phyloP scores from a whole-genome alignment of 2,888 invertebrate genomes.

The Cheilosia impressa region DNA sequence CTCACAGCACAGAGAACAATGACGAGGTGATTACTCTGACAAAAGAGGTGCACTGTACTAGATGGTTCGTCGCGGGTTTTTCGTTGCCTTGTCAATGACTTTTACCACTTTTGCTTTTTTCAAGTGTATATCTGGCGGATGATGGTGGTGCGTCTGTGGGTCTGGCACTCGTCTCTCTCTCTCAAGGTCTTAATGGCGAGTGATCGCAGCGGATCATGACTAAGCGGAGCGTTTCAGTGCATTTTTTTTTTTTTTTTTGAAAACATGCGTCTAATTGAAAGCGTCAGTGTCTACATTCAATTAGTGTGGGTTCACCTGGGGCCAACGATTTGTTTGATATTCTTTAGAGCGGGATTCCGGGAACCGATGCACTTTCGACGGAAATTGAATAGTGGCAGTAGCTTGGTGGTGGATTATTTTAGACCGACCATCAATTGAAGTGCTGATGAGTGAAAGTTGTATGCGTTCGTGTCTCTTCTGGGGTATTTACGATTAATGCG shows the following conservation, averaged over 20 bases:
- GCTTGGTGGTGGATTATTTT: slow-evolving; percentile 3
- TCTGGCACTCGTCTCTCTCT: not conserved
- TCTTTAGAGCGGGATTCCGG: slow-evolving; percentile 17
- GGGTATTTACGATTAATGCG: slow-evolving; percentile 20
- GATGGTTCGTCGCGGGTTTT: slow-evolving; percentile 2
- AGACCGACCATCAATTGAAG: slow-evolving; percentile 8
- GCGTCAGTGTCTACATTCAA: slow-evolving; percentile 37
- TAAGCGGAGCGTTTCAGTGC: not conserved
- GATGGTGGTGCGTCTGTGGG: slow-evolving; percentile 9
- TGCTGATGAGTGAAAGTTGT: slow-evolving; percentile 47
- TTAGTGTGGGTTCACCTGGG: slow-evolving; percentile 41
- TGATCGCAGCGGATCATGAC: slow-evolving; percentile 13
- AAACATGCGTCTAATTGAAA: slow-evolving; percentile 44
- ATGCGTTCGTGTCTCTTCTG: slow-evolving; percentile 1
- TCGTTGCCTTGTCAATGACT: slow-evolving; percentile 37
- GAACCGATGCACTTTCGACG: slow-evolving; percentile 32
- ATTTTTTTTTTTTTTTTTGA: not conserved
- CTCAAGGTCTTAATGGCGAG: slow-evolving; percentile 38
- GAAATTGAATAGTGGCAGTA: slow-evolving; percentile 19
- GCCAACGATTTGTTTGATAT: slow-evolving; percentile 8
- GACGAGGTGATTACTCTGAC: not conserved
- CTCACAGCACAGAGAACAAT: slow-evolving; percentile 24
- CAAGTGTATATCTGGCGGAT: slow-evolving; percentile 8
- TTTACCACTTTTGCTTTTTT: slow-evolving; percentile 58
- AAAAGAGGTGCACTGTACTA: slow-evolving; percentile 17